Evolutionary conservation across 1,140 invertebrate species (phyloP), one percentile per base, ranked within the genome.

Genomic region (Magallana gigas): DNA sequence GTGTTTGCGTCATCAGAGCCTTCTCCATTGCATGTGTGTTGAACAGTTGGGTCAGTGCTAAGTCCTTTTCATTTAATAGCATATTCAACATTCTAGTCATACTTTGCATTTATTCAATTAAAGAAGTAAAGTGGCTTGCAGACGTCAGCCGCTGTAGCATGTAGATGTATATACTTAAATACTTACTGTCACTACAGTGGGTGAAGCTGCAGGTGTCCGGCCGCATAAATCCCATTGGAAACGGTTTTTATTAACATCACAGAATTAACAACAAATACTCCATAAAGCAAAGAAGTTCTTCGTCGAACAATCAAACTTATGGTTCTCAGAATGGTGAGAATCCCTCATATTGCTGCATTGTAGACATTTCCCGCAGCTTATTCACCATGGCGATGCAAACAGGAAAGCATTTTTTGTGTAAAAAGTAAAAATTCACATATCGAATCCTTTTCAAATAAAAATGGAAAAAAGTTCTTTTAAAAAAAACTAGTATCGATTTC

Each of bases 221-320:
- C 68, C 68, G 68, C 68, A 76, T 76, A 76, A 76, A 76, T 76
- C 68, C 68, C 68, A 76, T 76, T 76, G 68, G 68, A 76, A 29
- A 76, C 36, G 68, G 68, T 76, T 76, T 76, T 76, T 29, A 36
- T 76, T 76, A 76, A 76, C 68, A 76, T 76, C 23, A 76, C 68
- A 76, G 68, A 23, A 76, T 76, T 76, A 76, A 29, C 68, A 76
- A 23, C 68, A 48, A 64, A 64, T 16, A 64, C 14, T 64, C 60
- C 60, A 64, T 64, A n/a, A 64, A 64, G 68, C 68, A 76, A 12
- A 23, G 12, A 76, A 23, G 68, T 76, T 76, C 68, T 29, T 29
- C 1, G 18, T 64, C 7, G 36, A 76, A 76, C 36, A 18, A 76
- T 12, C 68, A 76, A 76, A 76, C 68, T 29, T 76, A 16, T n/a